Conservation (phyloP, 2,113 vertebrate species). For the Eulacestoma nigropectus region DNA sequence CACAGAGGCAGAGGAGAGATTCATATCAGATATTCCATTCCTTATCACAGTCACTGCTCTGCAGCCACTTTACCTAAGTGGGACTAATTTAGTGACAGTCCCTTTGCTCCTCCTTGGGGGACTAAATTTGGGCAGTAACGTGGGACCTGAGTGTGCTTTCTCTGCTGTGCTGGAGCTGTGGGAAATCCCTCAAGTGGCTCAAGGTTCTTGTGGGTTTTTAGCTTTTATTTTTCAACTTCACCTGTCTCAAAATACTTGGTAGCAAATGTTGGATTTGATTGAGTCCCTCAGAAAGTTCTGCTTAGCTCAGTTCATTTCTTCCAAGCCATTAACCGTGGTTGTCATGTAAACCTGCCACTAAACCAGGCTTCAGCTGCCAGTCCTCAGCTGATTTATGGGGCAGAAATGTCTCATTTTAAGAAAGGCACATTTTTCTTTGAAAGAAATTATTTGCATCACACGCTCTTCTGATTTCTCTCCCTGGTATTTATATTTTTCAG, state of each 20-base stretch:
- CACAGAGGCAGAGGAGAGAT: background rate
- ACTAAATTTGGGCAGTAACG: background rate
- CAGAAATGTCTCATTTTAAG: background rate
- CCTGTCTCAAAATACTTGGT: background rate
- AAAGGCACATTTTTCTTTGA: background rate
- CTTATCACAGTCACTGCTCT: background rate
- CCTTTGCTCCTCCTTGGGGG: background rate
- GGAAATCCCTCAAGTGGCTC: background rate
- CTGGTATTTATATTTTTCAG: background rate
- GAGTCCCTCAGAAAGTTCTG: background rate
- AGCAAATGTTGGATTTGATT: background rate
- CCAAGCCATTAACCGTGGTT: background rate
- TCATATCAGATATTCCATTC: background rate
- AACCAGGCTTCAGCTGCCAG: conserved; percentile 32
- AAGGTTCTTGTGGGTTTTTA: background rate
- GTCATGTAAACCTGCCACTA: background rate
- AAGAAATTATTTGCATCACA: background rate
- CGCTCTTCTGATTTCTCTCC: background rate
- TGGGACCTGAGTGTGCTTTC: background rate
- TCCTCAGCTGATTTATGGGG: conserved; percentile 30
- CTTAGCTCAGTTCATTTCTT: conserved; percentile 26
- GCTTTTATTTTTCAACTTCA: background rate
- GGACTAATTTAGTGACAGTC: background rate
- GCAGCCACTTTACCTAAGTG: background rate
- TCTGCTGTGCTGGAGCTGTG: background rate